A percentile compares a stretch with the other conserved stretches of the same genome.
These are phyloP conservation scores for Rhadina sibilatrix DNA, from an alignment of 2,113 vertebrate genomes.

Conservation along the genomic window DNA sequence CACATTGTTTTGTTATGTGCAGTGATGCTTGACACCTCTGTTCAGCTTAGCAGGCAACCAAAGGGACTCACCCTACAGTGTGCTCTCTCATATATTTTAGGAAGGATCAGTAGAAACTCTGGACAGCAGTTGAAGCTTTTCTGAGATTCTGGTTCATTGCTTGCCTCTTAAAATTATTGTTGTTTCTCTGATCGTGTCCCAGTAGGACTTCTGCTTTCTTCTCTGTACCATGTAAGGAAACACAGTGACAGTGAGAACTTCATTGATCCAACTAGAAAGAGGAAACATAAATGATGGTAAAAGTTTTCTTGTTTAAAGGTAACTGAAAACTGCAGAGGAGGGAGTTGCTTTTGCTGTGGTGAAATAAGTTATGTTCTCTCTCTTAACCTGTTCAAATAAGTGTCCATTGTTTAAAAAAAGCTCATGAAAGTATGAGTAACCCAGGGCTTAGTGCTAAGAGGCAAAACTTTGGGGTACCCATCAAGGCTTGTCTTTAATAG, in stretches of 20 bases:
- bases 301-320: not conserved
- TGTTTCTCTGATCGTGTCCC: not conserved
- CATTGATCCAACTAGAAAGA: not conserved
- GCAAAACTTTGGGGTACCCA: not conserved
- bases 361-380: not conserved
- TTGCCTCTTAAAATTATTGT: not conserved
- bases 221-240: not conserved
- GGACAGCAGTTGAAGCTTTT: not conserved
- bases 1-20: not conserved
- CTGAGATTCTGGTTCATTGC: not conserved
- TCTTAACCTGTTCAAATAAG: not conserved
- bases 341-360: not conserved
- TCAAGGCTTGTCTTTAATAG: not conserved
- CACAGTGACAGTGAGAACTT: not conserved
- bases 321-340: not conserved
- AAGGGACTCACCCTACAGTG: not conserved
- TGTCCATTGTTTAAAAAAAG: not conserved
- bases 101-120: not conserved
- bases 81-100: fast-evolving
- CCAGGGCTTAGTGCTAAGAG: not conserved
- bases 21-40: not conserved
- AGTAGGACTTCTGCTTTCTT: not conserved
- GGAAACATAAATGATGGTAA: not conserved
- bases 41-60: not conserved
- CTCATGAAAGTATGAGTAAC: not conserved